Evolutionary conservation across 2,888 invertebrate species (phyloP).

Genomic region (Galerucella calmariensis): DNA sequence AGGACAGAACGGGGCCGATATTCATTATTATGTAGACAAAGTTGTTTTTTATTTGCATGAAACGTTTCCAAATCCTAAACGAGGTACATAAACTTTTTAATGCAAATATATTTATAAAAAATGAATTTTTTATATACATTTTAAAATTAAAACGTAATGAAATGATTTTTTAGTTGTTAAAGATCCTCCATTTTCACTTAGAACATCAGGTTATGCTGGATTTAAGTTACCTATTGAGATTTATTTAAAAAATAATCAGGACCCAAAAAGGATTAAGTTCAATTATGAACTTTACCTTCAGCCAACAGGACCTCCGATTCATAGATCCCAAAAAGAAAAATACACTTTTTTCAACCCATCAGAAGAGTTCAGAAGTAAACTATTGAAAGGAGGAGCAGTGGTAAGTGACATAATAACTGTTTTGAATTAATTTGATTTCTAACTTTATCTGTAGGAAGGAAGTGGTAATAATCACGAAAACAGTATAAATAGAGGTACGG

Average conservation of each 20-base stretch:
- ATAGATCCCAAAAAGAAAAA: constrained; percentile 80
- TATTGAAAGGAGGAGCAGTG: constrained; percentile 87
- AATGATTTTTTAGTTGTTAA: constrained; percentile 78
- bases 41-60: constrained; percentile 91
- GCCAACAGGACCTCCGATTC: constrained; percentile 77
- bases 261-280: constrained; percentile 86
- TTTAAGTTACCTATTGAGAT: constrained; percentile 92
- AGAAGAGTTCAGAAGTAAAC: constrained; percentile 88
- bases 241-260: constrained; percentile 87
- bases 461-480: constrained; percentile 61
- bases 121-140: neutral
- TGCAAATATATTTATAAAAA: constrained; percentile 4
- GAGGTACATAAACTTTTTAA: constrained; percentile 71
- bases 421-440: no score
- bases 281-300: constrained; percentile 89
- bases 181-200: constrained; percentile 89
- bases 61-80: constrained; percentile 90
- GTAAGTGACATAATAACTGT: constrained; percentile 53
- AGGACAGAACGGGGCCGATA: constrained; percentile 87
- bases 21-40: constrained; percentile 92
- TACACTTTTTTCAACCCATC: constrained; percentile 86
- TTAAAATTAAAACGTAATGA: neutral
- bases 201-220: constrained; percentile 96
- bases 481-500: constrained; percentile 50
- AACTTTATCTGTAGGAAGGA: constrained; percentile 54